Base-by-base conservation (phyloP, 2,797 vertebrate species). In the Oreochromis mossambicus region DNA sequence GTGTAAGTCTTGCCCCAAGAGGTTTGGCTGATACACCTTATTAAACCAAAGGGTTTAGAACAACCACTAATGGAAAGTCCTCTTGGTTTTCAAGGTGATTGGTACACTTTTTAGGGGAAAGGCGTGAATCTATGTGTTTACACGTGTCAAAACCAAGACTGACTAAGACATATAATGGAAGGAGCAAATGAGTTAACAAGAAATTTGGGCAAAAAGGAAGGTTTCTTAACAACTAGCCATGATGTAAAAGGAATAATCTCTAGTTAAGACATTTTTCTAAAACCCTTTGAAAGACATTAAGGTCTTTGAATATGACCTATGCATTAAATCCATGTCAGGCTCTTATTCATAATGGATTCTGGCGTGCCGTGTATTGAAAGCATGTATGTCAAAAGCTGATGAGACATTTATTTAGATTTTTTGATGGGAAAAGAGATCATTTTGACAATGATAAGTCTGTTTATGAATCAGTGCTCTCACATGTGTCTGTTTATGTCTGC, bases 401-500 rank as follows among this genome's bases (percentile, higher is more conserved):
- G 75, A 68, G 83, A 89, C 85, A 82, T 79, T 4, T 36, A 79
- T 86, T 66, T 61, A 80, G 88, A 77, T 78, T 90, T 84, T 82
- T 78, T 77, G 32, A 88, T 89, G 79, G 82, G 80, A 87, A 84
- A 79, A 87, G 70, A 91, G 92, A 94, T 94, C 83, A 84, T 88
- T 87, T 88, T 95, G 91, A 94, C 92, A 91, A 92, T 70, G 75
- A 86, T 85, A 81, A 81, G 85, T 58, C 61, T 78, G 66, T 88
- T 91, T 88, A 92, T 95, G 91, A 95, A 92, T 95, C 92, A 85
- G 75, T 84, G 68, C 83, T 82, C 86, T 87, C 88, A 94, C 90
- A 78, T 83, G 86, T 83, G 86, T 85, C 88, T 92, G 90, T 94
- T 94, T 95, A 92, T 91, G 93, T 94, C 87, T 92, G 86, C 78